Conservation (phyloP, 2,113 vertebrate genomes). For the Erythrolamprus reginae region DNA sequence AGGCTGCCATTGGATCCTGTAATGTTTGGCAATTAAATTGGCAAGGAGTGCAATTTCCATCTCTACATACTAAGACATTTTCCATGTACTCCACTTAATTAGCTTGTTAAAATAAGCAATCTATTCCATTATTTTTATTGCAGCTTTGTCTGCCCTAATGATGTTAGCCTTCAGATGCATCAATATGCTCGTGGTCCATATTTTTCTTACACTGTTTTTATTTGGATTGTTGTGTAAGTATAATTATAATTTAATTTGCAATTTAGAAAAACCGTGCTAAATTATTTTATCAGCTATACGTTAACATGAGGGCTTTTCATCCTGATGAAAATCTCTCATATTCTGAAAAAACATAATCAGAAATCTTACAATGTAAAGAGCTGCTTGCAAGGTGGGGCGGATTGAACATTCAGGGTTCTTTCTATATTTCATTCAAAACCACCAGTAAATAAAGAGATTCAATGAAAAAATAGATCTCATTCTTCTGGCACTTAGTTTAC, state of each 20-base stretch:
- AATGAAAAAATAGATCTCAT: background rate
- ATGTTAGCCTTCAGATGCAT: constrained; percentile 68
- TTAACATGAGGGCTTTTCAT: background rate
- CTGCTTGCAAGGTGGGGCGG: background rate
- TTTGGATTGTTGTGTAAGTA: constrained; percentile 74
- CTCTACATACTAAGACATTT: background rate
- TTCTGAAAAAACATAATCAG: background rate
- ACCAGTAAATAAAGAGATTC: background rate
- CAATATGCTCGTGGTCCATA: constrained; percentile 65
- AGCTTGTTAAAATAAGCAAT: background rate
- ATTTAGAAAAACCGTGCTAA: background rate
- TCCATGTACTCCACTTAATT: background rate
- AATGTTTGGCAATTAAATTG: background rate
- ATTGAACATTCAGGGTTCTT: background rate
- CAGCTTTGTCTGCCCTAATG: constrained; percentile 68
- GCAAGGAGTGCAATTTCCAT: background rate
- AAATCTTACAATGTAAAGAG: background rate
- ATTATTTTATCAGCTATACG: background rate
- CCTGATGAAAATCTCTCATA: background rate
- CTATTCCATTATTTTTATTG: constrained; percentile 20
- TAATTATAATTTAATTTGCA: background rate
- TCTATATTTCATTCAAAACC: background rate
- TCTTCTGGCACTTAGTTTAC: background rate
- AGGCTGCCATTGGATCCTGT: background rate
- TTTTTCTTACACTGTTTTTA: constrained; percentile 66